Base-by-base conservation (phyloP, 2,797 vertebrate species). In the Tolypeutes matacus region DNA sequence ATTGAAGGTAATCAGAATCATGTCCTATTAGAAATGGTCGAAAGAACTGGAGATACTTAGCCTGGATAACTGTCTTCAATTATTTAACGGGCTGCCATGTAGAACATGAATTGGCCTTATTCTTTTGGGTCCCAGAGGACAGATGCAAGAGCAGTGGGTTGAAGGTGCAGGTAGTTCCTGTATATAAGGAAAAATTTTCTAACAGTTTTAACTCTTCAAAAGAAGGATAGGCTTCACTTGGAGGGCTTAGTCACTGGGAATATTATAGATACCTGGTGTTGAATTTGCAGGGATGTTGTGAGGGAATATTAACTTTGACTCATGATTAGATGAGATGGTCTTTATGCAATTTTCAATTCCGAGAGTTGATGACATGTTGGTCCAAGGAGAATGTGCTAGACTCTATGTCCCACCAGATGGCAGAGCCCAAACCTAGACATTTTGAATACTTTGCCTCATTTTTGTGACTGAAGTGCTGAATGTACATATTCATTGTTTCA, bases 11-110 rank as follows among this genome's bases (percentile, higher is more conserved):
- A 31, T 94, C 51, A n/a, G 75, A 86, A 83, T 83, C 60, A 17
- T 86, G 88, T 92, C 49, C 65, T 86, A 69, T 81, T 94, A 93
- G 82, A 90, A 95, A 77, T 64, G 77, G 49, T 62, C 85, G 85
- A 85, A 70, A 92, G 64, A 83, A 89, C 64, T 85, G 21, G 27
- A 95, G 90, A 21, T 78, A 84, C 58, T 90, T 92, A 69, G 58
- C 92, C 85, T 83, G 85, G 83, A 93, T 88, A 88, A 94, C 39
- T 72, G 69, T 91, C 88, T 95, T 97, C 49, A 91, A 42, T 97
- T 95, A 95, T 96, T 96, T 91, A 97, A 96, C 83, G 69, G 31
- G 2, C 85, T 94, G 88, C 92, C 88, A 25, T 83, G 20, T 84
- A 64, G 64, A 93, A 91, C 92, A 97, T 60, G 78, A 69, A 96